Evolutionary conservation across 37 sponge, comb jelly and placozoan species (phyloP), one percentile per base, ranked within the genome.

Genomic region (Tethya wilhelma): DNA sequence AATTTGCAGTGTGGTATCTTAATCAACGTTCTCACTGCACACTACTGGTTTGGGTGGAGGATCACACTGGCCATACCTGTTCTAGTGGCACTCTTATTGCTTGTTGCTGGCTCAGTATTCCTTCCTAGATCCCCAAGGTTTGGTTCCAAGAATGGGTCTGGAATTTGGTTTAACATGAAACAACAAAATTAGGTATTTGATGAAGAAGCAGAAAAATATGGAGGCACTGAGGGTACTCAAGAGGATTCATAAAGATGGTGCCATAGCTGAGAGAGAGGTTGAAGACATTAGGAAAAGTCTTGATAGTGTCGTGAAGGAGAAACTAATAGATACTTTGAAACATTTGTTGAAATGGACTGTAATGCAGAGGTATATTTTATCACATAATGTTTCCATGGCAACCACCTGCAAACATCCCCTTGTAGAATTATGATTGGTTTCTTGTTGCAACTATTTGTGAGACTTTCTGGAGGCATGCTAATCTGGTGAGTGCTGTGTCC

Each of bases 111-210:
- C 53, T 49, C 53, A 49, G 14, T 49, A 9, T 49, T 49, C 14
- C 53, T 49, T 14, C 14, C 9, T 14, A 14, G 14, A 49, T 19
- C 53, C 14, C 53, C 53, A 49, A 49, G 53, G 53, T 49, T 19
- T n/a, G n/a, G n/a, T n/a, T n/a, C n/a, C n/a, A n/a, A n/a, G n/a
- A n/a, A n/a, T n/a, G n/a, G n/a, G n/a, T n/a, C n/a, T n/a, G n/a
- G n/a, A n/a, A n/a, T n/a, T n/a, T n/a, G n/a, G n/a, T n/a, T n/a
- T n/a, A n/a, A n/a, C n/a, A n/a, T n/a, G n/a, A n/a, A n/a, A n/a
- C n/a, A n/a, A n/a, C 77, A 79, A 77, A 77, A 49, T 49, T 14
- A 49, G 53, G 14, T 49, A 19, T 49, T 14, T 49, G 53, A 14
- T 59, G 39, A 59, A 63, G 63, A 75, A 59, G 29, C 77, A 75